Base-by-base conservation (phyloP, 2,797 vertebrate genomes). In the Pangasius djambal region DNA sequence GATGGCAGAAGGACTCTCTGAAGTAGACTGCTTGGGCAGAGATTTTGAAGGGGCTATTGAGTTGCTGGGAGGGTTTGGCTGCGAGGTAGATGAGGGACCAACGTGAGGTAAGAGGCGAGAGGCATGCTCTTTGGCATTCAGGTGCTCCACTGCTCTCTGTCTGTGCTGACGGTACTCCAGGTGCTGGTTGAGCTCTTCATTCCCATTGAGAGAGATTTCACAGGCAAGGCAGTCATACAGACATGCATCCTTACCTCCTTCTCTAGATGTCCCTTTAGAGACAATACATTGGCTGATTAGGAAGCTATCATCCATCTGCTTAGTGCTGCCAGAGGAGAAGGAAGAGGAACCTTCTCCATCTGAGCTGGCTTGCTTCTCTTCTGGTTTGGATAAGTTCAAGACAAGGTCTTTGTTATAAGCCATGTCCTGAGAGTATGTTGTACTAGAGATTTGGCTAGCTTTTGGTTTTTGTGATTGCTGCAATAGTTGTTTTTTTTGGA, bases 121-220 rank as follows among this genome's bases (percentile, higher is more conserved):
- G 97, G 97, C 98, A 98, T 98, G 98, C 97, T 99, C 99, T 99
- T 99, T 99, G 99, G 99, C 98, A 97, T 99, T 98, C 98, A 96
- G 96, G 97, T 96, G 96, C 95, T 97, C 97, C 96, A 97, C 97
- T 96, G 97, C 97, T 97, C 96, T 97, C 93, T 97, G 97, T 97
- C 96, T 97, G 96, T 98, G 97, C 96, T 96, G 96, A 96, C 96
- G 95, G 93, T 96, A 96, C 95, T 97, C 97, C 92, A 97, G 96
- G 95, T 97, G 97, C 94, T 97, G 96, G 93, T 95, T 95, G 92
- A 97, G 97, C 94, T 96, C 96, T 94, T 97, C 96, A 92, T 97
- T 96, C 94, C 97, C 97, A 88, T 94, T 96, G 92, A 97, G 95
- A 92, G 96, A 96, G 95, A 96, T 96, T 93, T 97, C 96, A 94